A percentile compares a stretch with the other conserved stretches of the same genome.
Evolutionary conservation across 2,113 vertebrate species (phyloP).

Genomic region (Notothenia coriiceps): DNA sequence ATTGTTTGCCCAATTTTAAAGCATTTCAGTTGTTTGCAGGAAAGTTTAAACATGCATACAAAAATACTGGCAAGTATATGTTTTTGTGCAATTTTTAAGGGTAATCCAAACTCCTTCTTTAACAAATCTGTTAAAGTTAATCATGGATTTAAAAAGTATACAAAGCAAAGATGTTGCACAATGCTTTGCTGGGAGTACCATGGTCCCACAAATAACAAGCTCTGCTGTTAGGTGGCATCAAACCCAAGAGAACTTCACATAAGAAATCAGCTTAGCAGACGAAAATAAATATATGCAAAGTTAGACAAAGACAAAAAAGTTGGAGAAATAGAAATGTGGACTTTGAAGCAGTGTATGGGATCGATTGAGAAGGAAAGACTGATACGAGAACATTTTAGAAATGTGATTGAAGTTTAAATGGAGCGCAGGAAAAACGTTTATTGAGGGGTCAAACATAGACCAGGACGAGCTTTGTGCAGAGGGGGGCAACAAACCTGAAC

Average conservation of each 20-base stretch:
- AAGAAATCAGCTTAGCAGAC: background rate
- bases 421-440: background rate
- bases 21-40: too few species aligned
- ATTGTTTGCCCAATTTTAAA: too few species aligned
- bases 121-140: background rate
- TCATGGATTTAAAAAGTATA: background rate
- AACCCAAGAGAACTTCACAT: background rate
- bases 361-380: background rate
- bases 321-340: conserved; percentile 4
- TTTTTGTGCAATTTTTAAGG: background rate
- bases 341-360: conserved; percentile 10
- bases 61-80: background rate
- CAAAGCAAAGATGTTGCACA: background rate
- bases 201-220: conserved; percentile 6
- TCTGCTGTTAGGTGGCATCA: conserved; percentile 12
- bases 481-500: too few species aligned
- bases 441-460: background rate
- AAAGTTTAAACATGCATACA: background rate
- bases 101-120: too few species aligned
- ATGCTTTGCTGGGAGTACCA: background rate
- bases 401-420: conserved; percentile 36
- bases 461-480: background rate
- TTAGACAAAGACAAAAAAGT: background rate
- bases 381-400: conserved; percentile 9
- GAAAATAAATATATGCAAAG: background rate